Conservation (phyloP, 23 tunicate genomes). For the Halocynthia roretzi region DNA sequence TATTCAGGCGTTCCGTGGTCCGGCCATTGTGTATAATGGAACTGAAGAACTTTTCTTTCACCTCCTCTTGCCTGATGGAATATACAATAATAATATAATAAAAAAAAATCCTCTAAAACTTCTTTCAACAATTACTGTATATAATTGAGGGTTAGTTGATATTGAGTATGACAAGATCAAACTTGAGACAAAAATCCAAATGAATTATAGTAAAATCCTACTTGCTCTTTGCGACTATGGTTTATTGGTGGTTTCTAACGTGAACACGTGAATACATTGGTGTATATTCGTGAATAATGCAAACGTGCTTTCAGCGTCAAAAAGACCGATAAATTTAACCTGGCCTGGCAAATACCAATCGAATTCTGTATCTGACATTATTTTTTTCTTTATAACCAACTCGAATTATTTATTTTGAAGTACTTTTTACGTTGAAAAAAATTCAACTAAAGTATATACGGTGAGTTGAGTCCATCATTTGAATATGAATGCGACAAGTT, state of each 20-base stretch:
- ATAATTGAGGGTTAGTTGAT: neutral
- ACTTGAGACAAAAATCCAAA: too few relatives aligned
- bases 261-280: too few relatives aligned
- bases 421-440: neutral
- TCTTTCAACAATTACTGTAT: conserved; percentile 5
- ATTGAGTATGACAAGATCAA: neutral
- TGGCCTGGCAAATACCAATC: too few relatives aligned
- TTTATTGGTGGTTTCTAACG: too few relatives aligned
- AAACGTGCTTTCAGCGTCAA: too few relatives aligned
- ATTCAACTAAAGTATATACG: neutral
- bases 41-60: conserved; percentile 63
- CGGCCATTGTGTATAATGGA: conserved; percentile 90
- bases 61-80: conserved; percentile 21
- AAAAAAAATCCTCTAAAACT: neutral
- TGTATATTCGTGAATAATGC: too few relatives aligned
- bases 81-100: neutral
- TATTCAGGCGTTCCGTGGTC: conserved; percentile 95
- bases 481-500: neutral
- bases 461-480: neutral
- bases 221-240: too few relatives aligned
- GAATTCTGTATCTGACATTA: neutral
- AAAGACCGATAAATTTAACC: too few relatives aligned
- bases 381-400: neutral
- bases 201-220: too few relatives aligned
- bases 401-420: neutral